Conservation (phyloP, 2,113 vertebrate species). For the Thamnophis sirtalis region DNA sequence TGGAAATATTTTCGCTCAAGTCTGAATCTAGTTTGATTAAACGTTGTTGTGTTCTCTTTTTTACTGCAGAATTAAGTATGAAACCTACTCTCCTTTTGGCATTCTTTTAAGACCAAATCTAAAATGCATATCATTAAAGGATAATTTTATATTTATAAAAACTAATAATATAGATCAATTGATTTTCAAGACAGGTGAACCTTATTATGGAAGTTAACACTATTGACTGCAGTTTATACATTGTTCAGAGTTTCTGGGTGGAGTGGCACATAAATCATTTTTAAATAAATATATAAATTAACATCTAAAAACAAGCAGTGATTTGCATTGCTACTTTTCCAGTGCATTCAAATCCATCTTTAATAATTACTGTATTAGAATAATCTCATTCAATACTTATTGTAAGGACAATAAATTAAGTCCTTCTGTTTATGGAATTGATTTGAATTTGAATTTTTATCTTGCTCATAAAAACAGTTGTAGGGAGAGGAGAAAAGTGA, state of each 20-base stretch:
- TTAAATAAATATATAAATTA: not conserved
- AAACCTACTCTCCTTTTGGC: not conserved
- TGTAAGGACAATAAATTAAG: not conserved
- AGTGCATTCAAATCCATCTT: not conserved
- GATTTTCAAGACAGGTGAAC: not conserved
- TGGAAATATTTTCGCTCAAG: not conserved
- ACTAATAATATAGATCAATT: not conserved
- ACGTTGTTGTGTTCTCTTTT: not conserved
- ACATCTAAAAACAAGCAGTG: not conserved
- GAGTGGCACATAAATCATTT: not conserved
- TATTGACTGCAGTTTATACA: not conserved
- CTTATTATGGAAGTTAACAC: not conserved
- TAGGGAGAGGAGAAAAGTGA: not conserved
- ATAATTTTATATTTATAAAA: not conserved
- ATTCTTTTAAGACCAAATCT: not conserved
- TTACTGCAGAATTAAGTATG: not conserved
- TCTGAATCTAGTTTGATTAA: not conserved
- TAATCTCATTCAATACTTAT: not conserved
- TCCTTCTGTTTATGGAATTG: not conserved
- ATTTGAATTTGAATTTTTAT: not conserved
- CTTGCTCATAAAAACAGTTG: not conserved
- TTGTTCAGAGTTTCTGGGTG: not conserved
- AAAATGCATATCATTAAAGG: not conserved
- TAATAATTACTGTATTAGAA: not conserved
- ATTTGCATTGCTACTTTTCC: not conserved